Evolutionary conservation across 2,797 vertebrate species (phyloP).

Genomic region (Peromyscus aztecus): DNA sequence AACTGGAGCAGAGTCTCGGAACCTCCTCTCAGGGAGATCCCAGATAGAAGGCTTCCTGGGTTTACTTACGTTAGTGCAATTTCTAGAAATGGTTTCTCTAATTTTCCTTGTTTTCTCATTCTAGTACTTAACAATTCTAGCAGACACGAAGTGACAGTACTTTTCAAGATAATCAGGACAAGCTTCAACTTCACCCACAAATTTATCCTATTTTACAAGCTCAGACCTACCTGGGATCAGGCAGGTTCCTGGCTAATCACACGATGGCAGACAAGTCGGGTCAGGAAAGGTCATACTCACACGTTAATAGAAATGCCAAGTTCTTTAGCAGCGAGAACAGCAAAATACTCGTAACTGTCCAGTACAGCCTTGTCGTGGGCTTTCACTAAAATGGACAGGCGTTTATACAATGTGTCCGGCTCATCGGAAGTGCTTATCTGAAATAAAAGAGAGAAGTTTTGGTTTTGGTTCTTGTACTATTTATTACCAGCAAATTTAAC

Average conservation of each 20-base stretch:
- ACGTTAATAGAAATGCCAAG: constrained; percentile 93
- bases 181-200: background rate
- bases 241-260: background rate
- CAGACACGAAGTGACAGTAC: background rate
- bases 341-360: constrained; percentile 97
- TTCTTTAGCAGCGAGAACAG: constrained; percentile 94
- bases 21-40: background rate
- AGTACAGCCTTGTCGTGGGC: constrained; percentile 94
- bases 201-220: background rate
- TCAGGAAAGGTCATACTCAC: constrained; percentile 89
- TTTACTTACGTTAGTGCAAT: background rate
- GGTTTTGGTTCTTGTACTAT: constrained; percentile 22
- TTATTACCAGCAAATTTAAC: constrained; percentile 9
- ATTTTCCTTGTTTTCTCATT: background rate
- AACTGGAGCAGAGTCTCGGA: background rate
- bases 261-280: background rate
- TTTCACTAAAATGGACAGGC: constrained; percentile 94
- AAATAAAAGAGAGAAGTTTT: constrained; percentile 73
- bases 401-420: constrained; percentile 94
- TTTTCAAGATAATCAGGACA: background rate
- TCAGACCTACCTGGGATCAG: background rate
- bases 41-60: background rate
- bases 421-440: constrained; percentile 94
- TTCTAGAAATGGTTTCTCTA: constrained; percentile 33
- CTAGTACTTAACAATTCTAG: background rate